Evolutionary conservation across 2,888 invertebrate genomes (phyloP), one percentile per base, ranked within the genome.

Genomic region (Agrochola lota): DNA sequence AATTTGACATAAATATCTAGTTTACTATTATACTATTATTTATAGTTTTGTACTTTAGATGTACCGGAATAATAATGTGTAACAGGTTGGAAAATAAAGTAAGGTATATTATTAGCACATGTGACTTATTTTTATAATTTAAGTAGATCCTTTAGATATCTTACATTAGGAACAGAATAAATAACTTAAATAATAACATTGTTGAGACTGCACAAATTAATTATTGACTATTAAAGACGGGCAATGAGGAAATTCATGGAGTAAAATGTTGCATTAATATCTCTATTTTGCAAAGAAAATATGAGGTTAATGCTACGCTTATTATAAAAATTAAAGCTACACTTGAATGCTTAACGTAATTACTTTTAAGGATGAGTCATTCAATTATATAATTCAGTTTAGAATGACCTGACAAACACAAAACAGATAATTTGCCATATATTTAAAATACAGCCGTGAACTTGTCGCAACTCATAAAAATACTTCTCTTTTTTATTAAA

Each of bases 161-260:
- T 78, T 83, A 83, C 46, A 66, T 57, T 74, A 73, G 63, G 23
- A 43, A 77, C 43, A 72, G 3, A 84, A 79, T 84, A 86, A 84
- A 83, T 83, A 83, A 71, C 86, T 86, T 84, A 85, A 73, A 17
- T 71, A 73, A 43, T 49, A 59, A 62, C 26, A 64, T 59, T 62
- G 30, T 76, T 82, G 57, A 85, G 83, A 83, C 74, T 67, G 57
- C 73, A 78, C 71, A 78, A 64, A 69, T 52, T n/a, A 66, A 46
- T 64, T 67, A 62, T 52, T 69, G n/a, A 60, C 68, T 70, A 67
- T 66, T 49, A 35, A 26, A 59, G 5, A 71, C 40, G 11, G 12
- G 15, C 40, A 66, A 60, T 55, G 40, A 49, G 15, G 30, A 62
- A 59, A 26, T 57, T 46, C 35, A 43, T 64, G n/a, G n/a, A n/a